Base-by-base conservation (phyloP, 1,140 invertebrate species). In the Helicorthomorpha holstii region DNA sequence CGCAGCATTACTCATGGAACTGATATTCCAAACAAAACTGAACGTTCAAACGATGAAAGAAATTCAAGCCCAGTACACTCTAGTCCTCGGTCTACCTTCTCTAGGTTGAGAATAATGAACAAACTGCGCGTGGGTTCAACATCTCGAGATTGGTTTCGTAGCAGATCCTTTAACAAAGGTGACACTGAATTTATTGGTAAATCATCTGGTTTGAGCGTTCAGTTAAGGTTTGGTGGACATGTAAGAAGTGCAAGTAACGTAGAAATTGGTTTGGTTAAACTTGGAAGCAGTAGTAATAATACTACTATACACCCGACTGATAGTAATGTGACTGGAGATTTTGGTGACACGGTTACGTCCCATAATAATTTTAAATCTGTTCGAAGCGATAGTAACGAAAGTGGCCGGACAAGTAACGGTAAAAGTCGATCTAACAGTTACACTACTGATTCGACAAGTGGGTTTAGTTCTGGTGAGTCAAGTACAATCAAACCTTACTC, bases 401-500 rank as follows among this genome's bases (percentile, higher is more conserved):
- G 58, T 34, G 7, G 7, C 16, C 29, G 16, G 7, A 34, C 29
- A 7, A 34, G 29, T 21, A 60, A 59, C 23, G 63, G 60, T 54
- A 68, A 67, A 59, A 68, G 65, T 56, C 56, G 68, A 21, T 62
- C 67, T 26, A 61, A 65, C 48, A 69, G 67, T 57, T 73, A 78
- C 54, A 83, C 29, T 7, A n/a, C 82, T 16, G 82, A 85, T 61
- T 82, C 80, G 0, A 83, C 80, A 1, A 84, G 81, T 57, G 82
- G 82, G 25, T 76, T 84, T 4, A 82, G 81, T 67, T 83, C 81
- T 42, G 82, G 76, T 60, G 81, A 85, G 63, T 84, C 82, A 0
- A 74, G 78, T 24, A 68, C 73, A 14, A 71, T 73, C 63, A n/a
- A 16, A 21, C 29, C 24, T 25, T 22, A 25, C 41, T 7, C 29